Evolutionary conservation across 2,888 invertebrate species (phyloP).

Genomic region (Lamellibrachia satsuma): DNA sequence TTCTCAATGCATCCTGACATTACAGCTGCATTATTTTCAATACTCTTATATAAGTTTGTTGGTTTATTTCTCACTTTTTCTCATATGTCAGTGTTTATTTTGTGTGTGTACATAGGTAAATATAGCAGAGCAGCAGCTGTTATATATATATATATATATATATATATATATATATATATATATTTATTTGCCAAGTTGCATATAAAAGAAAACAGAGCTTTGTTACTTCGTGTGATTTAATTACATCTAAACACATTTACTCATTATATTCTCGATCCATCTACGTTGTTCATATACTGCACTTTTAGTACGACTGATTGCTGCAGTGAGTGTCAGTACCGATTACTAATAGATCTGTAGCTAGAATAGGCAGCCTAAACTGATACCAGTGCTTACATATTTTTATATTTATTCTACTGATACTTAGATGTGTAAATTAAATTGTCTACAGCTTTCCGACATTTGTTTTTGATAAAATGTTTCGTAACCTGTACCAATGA

Average conservation of each 20-base stretch:
- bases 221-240: background rate
- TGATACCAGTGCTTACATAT: background rate
- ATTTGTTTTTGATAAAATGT: background rate
- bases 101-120: background rate
- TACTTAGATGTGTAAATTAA: background rate
- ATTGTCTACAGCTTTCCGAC: background rate
- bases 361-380: background rate
- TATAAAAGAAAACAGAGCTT: background rate
- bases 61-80: background rate
- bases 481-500: background rate
- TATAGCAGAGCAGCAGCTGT: background rate
- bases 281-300: background rate
- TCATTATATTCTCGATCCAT: background rate
- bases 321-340: background rate
- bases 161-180: background rate
- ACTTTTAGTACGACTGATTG: background rate
- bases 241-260: background rate
- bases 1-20: background rate
- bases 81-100: background rate
- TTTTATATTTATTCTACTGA: background rate
- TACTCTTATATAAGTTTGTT: background rate
- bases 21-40: background rate
- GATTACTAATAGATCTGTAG: background rate
- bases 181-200: background rate
- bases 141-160: background rate